phyloP scores from a whole-genome alignment of 2,797 vertebrate genomes.

The Labeo calbasu region DNA sequence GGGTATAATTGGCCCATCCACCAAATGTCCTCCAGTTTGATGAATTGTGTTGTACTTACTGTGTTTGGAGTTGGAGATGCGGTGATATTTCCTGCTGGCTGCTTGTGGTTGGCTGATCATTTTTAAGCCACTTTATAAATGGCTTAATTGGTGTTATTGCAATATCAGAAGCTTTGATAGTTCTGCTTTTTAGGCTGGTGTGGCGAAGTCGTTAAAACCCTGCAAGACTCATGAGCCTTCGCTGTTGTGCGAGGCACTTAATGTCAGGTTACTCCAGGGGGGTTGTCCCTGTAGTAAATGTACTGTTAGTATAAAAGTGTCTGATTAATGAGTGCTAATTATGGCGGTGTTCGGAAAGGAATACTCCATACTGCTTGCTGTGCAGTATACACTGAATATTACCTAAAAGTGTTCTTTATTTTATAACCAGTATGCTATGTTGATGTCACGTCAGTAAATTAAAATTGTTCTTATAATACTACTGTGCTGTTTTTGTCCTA shows the following conservation, averaged over 20 bases:
- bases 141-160: constrained; percentile 36
- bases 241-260: constrained; percentile 14
- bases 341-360: not conserved
- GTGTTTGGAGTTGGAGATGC: constrained; percentile 17
- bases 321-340: constrained; percentile 20
- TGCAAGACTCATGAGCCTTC: constrained; percentile 16
- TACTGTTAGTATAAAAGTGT: constrained; percentile 4
- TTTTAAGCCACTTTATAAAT: constrained; percentile 38
- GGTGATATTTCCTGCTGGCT: constrained; percentile 54
- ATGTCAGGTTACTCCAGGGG: constrained; percentile 16
- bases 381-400: not conserved
- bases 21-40: constrained; percentile 50
- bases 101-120: constrained; percentile 25
- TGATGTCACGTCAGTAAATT: not conserved
- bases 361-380: not conserved
- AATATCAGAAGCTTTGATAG: not conserved
- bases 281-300: constrained; percentile 24
- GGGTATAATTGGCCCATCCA: constrained; percentile 51
- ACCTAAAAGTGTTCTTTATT: not conserved
- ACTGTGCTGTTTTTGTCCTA: not conserved
- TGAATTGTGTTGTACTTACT: constrained; percentile 47
- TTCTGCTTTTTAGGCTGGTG: not conserved
- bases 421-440: not conserved
- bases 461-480: not conserved
- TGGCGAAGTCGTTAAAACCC: constrained; percentile 30